These are phyloP conservation scores for Ommatoiulus sabulosus DNA, from an alignment of 2,888 invertebrate species.

Conservation along the genomic window DNA sequence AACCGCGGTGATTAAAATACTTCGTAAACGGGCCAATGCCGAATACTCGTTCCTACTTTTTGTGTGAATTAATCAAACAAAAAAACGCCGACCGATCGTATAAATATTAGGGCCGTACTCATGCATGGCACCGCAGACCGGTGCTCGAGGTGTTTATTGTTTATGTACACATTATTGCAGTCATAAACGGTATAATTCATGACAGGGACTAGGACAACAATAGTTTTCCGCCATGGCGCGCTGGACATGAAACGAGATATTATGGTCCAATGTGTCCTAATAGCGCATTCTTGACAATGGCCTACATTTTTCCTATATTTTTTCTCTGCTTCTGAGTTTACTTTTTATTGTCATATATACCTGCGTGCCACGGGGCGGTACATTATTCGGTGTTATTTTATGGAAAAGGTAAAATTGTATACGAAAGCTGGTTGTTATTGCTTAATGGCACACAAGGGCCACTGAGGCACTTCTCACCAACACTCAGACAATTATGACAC, in stretches of 20 bases:
- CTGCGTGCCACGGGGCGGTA: not conserved
- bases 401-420: not conserved
- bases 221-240: not conserved
- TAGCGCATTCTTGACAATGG: constrained; percentile 7
- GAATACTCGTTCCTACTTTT: not conserved
- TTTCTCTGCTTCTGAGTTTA: not conserved
- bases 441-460: constrained; percentile 23
- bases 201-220: not conserved
- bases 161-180: constrained; percentile 40
- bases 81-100: constrained; percentile 11
- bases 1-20: not conserved
- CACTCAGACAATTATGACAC: constrained; percentile 33
- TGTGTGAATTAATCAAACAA: constrained; percentile 21
- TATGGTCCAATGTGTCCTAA: not conserved
- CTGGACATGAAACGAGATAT: not conserved
- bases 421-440: not conserved
- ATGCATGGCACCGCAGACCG: constrained; percentile 17
- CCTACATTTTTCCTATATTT: not conserved
- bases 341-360: constrained; percentile 7
- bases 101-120: constrained; percentile 15
- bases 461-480: not conserved
- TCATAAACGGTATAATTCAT: constrained; percentile 30
- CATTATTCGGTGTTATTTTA: not conserved
- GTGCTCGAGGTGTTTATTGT: constrained; percentile 11
- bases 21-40: not conserved